Conservation (phyloP, 2,797 vertebrate species). For the Anas georgica region DNA sequence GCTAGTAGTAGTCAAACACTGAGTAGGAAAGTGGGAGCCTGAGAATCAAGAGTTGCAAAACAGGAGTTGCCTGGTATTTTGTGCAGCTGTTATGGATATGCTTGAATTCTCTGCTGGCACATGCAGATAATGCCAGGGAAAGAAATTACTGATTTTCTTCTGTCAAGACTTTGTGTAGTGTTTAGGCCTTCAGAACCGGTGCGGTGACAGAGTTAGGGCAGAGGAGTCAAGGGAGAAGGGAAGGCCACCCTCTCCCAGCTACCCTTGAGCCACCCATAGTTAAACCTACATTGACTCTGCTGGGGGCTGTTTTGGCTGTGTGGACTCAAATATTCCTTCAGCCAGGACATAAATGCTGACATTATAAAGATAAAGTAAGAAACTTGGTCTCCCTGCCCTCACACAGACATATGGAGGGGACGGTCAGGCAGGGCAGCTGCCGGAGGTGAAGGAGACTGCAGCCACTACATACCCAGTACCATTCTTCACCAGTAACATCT, state of each 20-base stretch:
- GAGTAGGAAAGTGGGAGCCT: neutral
- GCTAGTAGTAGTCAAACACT: neutral
- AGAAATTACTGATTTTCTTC: neutral
- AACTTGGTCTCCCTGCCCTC: neutral
- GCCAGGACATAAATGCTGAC: neutral
- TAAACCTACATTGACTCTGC: neutral
- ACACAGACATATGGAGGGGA: neutral
- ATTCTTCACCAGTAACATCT: neutral
- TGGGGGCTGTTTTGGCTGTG: neutral
- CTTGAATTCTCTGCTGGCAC: neutral
- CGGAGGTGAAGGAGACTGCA: neutral
- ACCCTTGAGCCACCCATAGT: neutral
- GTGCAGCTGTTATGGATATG: fast-evolving
- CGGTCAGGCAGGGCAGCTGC: neutral
- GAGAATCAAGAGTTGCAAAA: neutral
- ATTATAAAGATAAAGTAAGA: neutral
- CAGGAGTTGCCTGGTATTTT: neutral
- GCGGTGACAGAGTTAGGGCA: neutral
- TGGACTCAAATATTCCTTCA: neutral
- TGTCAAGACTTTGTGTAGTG: fast-evolving
- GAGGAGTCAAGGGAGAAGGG: neutral
- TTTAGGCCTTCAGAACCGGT: neutral
- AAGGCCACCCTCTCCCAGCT: neutral
- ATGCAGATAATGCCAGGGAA: neutral
- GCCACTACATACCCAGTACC: too few species aligned